Evolutionary conservation across 2,888 invertebrate species (phyloP).

Genomic region (Meganola albula): DNA sequence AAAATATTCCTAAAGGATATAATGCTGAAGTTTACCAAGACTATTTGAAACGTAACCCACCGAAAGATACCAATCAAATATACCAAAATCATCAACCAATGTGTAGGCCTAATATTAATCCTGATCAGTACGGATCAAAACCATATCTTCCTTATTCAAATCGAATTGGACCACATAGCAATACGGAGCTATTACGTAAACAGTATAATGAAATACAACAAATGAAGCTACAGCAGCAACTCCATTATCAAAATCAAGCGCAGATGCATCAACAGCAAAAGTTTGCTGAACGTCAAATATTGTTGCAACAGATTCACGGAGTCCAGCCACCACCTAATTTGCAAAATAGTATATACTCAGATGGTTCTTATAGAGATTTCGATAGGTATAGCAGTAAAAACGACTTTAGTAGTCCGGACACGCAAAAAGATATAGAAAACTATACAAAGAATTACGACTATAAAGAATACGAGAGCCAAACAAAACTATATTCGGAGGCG

Average conservation of each 20-base stretch:
- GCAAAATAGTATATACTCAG: slow-evolving; percentile 71
- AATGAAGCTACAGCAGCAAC: slow-evolving; percentile 80
- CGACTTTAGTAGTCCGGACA: slow-evolving; percentile 60
- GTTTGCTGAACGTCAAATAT: slow-evolving; percentile 79
- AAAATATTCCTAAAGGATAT: slow-evolving; percentile 73
- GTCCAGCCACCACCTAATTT: slow-evolving; percentile 70
- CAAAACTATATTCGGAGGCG: slow-evolving; percentile 54
- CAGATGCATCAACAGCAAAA: slow-evolving; percentile 80
- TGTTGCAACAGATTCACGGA: slow-evolving; percentile 80
- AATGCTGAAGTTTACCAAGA: slow-evolving; percentile 78
- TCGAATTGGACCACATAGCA: slow-evolving; percentile 75
- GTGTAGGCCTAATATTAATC: slow-evolving; percentile 67
- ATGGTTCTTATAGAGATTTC: slow-evolving; percentile 66
- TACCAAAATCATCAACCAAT: slow-evolving; percentile 75
- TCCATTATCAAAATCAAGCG: slow-evolving; percentile 81
- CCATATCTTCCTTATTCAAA: slow-evolving; percentile 72
- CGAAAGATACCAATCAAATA: slow-evolving; percentile 76
- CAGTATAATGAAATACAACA: slow-evolving; percentile 81
- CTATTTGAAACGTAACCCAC: slow-evolving; percentile 75
- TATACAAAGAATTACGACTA: slow-evolving; percentile 63
- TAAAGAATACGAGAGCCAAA: slow-evolving; percentile 58
- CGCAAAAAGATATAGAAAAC: slow-evolving; percentile 59
- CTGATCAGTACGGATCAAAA: slow-evolving; percentile 67
- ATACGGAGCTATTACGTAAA: slow-evolving; percentile 77
- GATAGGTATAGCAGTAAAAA: slow-evolving; percentile 68